Evolutionary conservation across 2,888 invertebrate species (phyloP).

Genomic region (Limnephilus lunatus): DNA sequence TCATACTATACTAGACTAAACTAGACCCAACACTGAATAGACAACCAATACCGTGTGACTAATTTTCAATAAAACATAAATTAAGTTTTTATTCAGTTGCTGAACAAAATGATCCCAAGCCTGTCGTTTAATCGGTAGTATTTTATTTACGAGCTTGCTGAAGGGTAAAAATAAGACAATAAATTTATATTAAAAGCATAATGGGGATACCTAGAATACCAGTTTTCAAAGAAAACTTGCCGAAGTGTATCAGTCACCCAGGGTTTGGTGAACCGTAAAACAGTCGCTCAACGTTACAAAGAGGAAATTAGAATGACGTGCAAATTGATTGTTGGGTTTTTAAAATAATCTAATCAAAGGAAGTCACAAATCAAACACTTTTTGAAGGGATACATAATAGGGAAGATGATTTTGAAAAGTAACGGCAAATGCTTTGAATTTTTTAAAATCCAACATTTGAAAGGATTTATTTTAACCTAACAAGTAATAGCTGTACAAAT

Average conservation of each 20-base stretch:
- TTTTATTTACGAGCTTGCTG: neutral
- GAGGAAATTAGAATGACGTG: slow-evolving; percentile 37
- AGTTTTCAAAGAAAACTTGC: slow-evolving; percentile 25
- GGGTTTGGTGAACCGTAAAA: slow-evolving; percentile 18
- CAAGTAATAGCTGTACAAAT: too few relatives aligned
- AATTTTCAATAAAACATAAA: slow-evolving; percentile 4
- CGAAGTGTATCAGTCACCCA: neutral
- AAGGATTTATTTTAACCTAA: neutral
- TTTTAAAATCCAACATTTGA: neutral
- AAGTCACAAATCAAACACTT: slow-evolving; percentile 12
- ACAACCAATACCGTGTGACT: slow-evolving; percentile 21
- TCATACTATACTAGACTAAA: neutral
- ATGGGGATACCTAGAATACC: neutral
- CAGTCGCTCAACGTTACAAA: neutral
- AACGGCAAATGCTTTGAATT: neutral
- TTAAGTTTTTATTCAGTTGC: neutral
- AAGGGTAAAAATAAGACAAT: neutral
- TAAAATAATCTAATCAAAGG: slow-evolving; percentile 18
- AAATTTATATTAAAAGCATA: neutral
- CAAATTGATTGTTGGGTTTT: slow-evolving; percentile 19
- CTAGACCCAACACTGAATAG: neutral
- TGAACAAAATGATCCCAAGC: neutral
- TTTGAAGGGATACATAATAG: neutral
- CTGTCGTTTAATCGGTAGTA: neutral
- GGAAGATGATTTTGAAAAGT: neutral